A percentile compares a stretch with the other conserved stretches of the same genome.
These are phyloP conservation scores for Hippocampus barbouri DNA, from an alignment of 2,113 vertebrate genomes.

Conservation along the genomic window DNA sequence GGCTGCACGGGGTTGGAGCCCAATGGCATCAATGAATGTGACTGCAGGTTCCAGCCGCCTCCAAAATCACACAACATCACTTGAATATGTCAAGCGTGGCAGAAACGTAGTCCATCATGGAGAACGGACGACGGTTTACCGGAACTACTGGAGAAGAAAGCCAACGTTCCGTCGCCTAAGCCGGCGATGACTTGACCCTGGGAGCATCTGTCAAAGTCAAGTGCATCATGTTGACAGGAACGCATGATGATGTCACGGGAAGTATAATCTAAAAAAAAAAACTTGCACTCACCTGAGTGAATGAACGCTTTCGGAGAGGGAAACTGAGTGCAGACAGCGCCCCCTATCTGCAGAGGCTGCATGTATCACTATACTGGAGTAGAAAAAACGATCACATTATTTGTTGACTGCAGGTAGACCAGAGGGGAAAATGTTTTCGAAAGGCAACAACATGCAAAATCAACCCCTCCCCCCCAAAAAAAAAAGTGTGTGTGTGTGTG, in stretches of 20 bases:
- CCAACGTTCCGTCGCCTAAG: conserved; percentile 71
- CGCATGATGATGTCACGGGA: neutral
- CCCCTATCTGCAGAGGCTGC: conserved; percentile 60
- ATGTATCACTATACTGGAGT: conserved; percentile 69
- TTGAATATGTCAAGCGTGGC: neutral
- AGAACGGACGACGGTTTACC: conserved; percentile 38
- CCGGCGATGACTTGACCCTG: conserved; percentile 69
- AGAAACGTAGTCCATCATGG: neutral
- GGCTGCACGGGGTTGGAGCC: conserved; percentile 71
- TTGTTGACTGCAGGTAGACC: neutral
- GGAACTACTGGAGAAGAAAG: conserved; percentile 67
- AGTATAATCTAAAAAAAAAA: conserved; percentile 1
- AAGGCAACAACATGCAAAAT: too few species aligned
- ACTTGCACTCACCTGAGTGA: conserved; percentile 68
- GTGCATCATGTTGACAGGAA: neutral
- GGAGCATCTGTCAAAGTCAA: conserved; percentile 54
- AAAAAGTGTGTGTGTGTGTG: too few species aligned
- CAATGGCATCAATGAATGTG: conserved; percentile 56
- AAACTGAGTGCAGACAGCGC: conserved; percentile 66
- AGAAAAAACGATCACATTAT: neutral
- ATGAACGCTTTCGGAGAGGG: conserved; percentile 70
- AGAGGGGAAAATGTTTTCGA: too few species aligned
- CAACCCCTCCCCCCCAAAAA: too few species aligned
- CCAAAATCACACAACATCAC: conserved; percentile 7
- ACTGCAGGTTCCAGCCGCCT: conserved; percentile 73